Conservation (phyloP, 1,140 invertebrate species). For the Bombus pyrosoma region DNA sequence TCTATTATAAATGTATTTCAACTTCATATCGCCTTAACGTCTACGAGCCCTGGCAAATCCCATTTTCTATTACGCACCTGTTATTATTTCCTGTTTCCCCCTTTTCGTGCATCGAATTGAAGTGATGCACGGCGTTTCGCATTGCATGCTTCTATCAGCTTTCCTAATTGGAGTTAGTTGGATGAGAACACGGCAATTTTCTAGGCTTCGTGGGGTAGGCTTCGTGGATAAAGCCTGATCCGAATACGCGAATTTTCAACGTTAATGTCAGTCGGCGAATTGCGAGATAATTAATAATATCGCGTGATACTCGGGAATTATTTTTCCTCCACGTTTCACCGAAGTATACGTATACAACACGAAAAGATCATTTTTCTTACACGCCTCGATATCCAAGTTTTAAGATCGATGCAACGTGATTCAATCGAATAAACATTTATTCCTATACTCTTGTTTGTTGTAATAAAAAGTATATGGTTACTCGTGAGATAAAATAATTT, state of each 20-base stretch:
- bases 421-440: neutral
- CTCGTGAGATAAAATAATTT: neutral
- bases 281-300: conserved; percentile 21
- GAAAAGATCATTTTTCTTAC: neutral
- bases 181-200: conserved; percentile 40
- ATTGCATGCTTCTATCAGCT: conserved; percentile 41
- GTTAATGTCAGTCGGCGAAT: conserved; percentile 17
- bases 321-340: neutral
- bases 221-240: neutral
- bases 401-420: neutral
- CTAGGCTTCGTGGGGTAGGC: neutral
- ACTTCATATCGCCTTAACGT: neutral
- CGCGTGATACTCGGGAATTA: conserved; percentile 4
- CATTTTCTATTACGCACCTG: conserved; percentile 41
- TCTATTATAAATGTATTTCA: neutral
- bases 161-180: conserved; percentile 33
- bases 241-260: conserved; percentile 15
- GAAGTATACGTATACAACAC: no score
- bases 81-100: conserved; percentile 46
- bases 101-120: conserved; percentile 19
- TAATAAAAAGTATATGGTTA: neutral
- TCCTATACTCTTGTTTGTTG: neutral
- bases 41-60: neutral
- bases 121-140: conserved; percentile 7
- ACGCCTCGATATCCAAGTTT: neutral